Base-by-base conservation (phyloP, 1,140 invertebrate genomes). In the Grapholita molesta region DNA sequence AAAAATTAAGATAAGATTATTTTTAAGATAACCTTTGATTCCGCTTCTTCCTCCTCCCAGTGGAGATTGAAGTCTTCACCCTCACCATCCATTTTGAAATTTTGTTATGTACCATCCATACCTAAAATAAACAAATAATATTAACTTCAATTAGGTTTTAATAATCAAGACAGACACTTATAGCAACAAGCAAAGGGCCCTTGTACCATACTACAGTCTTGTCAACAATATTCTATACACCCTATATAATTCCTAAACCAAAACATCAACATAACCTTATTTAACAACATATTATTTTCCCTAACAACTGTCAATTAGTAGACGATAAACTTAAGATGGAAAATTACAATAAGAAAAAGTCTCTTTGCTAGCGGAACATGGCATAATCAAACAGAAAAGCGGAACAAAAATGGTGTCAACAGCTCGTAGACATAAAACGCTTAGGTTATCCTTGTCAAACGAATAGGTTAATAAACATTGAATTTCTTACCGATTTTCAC, bases 191-290 rank as follows among this genome's bases (percentile, higher is more conserved):
- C 8, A 30, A 2, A 25, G n/a, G 24, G n/a, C 24, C 23, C 24
- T 61, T 28, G n/a, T 30, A 28, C 3, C n/a, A 61, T 28, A 28
- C 55, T 25, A 61, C 61, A 69, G 57, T 75, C 25, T 72, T 79
- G 82, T 78, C 78, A 85, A 76, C 72, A 74, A 18, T 65, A 65
- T 67, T 74, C 77, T 69, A 70, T 75, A 80, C 72, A 79, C 69
- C 76, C 69, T 75, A 77, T 76, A 83, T 77, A 69, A 74, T 74
- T 71, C 42, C 57, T 28, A 38, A 82, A 88, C 75, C 86, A 90
- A 89, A 91, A 90, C 89, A 90, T 89, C 88, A 91, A 91, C 89
- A 91, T 91, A 91, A 91, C 89, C 88, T 90, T 84, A 85, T 66
- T 64, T 69, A 30, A 68, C 33, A 42, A 42, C 33, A 42, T 66